These are phyloP conservation scores for Drosophila kuntzei DNA, from an alignment of 2,888 invertebrate genomes.

Conservation along the genomic window DNA sequence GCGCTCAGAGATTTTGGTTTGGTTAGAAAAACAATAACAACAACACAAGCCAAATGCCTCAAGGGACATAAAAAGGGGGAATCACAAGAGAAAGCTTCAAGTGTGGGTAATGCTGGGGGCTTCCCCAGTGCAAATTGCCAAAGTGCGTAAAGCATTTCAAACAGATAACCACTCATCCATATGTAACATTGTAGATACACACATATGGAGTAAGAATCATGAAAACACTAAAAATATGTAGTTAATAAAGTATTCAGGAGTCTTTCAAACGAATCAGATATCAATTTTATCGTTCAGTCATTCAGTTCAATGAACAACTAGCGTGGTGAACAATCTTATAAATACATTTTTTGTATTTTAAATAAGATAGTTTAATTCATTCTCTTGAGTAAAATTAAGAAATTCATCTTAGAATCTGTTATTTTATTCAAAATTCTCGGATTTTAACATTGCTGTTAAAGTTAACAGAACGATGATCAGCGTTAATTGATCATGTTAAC, in stretches of 20 bases:
- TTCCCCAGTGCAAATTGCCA: constrained; percentile 31
- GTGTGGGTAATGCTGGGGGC: constrained; percentile 1
- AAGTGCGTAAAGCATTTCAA: constrained; percentile 45
- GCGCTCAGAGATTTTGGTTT: constrained; percentile 63
- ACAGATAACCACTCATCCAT: constrained; percentile 21
- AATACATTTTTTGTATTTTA: not conserved
- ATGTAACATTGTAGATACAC: constrained; percentile 9
- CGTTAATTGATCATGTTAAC: not conserved
- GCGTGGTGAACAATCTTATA: not conserved
- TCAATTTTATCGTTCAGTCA: not conserved
- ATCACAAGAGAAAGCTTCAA: constrained; percentile 4
- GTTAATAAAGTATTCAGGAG: constrained; percentile 11
- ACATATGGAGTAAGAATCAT: constrained; percentile 6
- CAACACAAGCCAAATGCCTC: constrained; percentile 43
- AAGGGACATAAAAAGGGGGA: constrained; percentile 33
- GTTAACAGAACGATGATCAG: not conserved
- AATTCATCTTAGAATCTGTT: not conserved
- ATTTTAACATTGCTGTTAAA: not conserved
- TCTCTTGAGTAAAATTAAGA: not conserved
- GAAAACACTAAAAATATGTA: constrained; percentile 5
- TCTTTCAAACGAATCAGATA: not conserved
- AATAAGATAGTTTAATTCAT: not conserved
- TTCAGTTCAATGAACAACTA: not conserved
- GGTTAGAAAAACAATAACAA: constrained; percentile 61
- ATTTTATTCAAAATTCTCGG: not conserved